These are phyloP conservation scores for Syncerus caffer DNA, from an alignment of 2,797 vertebrate genomes.

Conservation along the genomic window DNA sequence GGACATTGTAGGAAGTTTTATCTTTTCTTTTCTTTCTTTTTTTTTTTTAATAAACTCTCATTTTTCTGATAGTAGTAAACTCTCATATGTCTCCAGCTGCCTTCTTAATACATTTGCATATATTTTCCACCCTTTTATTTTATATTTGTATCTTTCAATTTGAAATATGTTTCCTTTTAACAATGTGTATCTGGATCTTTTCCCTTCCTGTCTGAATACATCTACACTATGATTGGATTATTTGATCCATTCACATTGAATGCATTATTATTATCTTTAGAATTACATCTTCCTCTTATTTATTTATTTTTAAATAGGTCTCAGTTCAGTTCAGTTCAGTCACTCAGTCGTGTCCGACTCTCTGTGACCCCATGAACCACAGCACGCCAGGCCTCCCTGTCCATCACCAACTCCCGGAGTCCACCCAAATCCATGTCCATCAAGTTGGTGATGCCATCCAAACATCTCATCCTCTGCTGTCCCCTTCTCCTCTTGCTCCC, in stretches of 20 bases:
- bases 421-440: no score
- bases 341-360: no score
- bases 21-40: background rate
- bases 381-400: no score
- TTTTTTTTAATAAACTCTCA: background rate
- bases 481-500: no score
- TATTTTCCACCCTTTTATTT: background rate
- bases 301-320: background rate
- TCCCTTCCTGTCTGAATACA: background rate
- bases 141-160: background rate
- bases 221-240: background rate
- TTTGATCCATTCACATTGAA: background rate
- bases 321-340: background rate
- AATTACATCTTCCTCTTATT: background rate
- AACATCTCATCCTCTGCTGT: no score
- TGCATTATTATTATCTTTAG: background rate
- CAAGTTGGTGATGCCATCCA: no score
- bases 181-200: background rate
- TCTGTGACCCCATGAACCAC: no score
- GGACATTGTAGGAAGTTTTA: background rate
- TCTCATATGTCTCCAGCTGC: background rate
- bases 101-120: background rate
- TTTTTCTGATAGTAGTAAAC: background rate
- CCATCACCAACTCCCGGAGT: fast-evolving
- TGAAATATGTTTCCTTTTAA: background rate